These are phyloP conservation scores for Neotoma lepida DNA, from an alignment of 2,113 vertebrate species.

Conservation along the genomic window DNA sequence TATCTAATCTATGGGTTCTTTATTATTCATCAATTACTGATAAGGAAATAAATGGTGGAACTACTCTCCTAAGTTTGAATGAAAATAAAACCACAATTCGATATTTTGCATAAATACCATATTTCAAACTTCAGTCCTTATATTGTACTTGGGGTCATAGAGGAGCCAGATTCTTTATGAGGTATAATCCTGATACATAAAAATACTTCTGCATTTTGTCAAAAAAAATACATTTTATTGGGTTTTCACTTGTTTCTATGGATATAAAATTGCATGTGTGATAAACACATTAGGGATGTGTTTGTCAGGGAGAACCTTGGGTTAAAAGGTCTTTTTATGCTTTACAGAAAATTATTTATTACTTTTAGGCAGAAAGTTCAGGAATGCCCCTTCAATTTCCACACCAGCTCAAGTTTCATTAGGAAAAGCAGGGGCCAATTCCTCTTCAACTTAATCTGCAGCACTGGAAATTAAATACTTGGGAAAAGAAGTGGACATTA, in stretches of 20 bases:
- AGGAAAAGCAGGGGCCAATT: slow-evolving; percentile 2
- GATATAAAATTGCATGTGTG: neutral
- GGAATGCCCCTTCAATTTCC: slow-evolving; percentile 1
- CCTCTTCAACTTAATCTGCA: neutral
- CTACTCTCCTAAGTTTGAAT: neutral
- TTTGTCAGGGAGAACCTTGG: neutral
- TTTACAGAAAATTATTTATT: neutral
- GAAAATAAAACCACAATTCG: neutral
- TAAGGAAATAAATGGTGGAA: neutral
- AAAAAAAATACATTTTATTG: neutral
- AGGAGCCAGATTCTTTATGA: neutral
- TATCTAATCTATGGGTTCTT: neutral
- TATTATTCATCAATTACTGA: neutral
- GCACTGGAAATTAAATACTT: neutral
- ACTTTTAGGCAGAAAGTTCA: neutral
- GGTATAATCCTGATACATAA: neutral
- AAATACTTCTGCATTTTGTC: slow-evolving; percentile 10
- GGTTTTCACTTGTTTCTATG: neutral
- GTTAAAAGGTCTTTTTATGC: neutral
- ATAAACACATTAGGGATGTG: neutral
- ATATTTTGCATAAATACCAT: neutral
- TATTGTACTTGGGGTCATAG: neutral
- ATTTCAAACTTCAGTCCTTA: neutral
- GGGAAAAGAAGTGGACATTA: neutral
- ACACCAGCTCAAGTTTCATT: neutral